Conservation (phyloP, 1,140 invertebrate genomes). For the Hycleus phaleratus region DNA sequence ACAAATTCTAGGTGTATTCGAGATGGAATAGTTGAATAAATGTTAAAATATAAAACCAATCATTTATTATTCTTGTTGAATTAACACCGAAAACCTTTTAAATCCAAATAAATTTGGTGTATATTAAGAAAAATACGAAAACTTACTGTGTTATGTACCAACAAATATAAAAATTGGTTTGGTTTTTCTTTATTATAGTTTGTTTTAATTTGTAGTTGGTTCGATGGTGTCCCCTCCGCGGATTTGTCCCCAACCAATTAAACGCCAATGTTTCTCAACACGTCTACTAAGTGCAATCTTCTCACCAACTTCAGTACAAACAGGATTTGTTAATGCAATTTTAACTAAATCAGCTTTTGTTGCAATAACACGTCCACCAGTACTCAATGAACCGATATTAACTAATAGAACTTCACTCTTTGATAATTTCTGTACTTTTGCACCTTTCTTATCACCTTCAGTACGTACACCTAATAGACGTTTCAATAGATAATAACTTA, state of each 20-base stretch:
- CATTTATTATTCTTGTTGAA: too few species aligned
- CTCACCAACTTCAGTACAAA: conserved; percentile 97
- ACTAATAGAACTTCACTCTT: conserved; percentile 90
- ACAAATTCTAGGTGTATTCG: too few species aligned
- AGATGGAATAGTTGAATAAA: too few species aligned
- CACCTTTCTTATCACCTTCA: conserved; percentile 98
- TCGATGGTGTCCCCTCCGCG: conserved; percentile 84
- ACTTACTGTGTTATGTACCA: too few species aligned
- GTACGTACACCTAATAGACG: conserved; percentile 94
- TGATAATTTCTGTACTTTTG: conserved; percentile 86
- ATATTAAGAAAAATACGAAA: too few species aligned
- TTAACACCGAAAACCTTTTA: too few species aligned
- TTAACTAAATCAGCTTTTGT: conserved; percentile 97
- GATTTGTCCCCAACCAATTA: conserved; percentile 97
- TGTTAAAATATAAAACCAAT: too few species aligned
- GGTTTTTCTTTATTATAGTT: too few species aligned
- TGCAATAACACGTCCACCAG: conserved; percentile 91
- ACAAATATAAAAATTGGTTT: background rate
- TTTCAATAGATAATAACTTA: conserved; percentile 95
- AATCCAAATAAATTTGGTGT: too few species aligned
- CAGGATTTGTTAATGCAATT: conserved; percentile 92
- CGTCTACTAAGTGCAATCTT: conserved; percentile 96
- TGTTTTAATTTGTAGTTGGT: conserved; percentile 44
- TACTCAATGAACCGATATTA: conserved; percentile 98
- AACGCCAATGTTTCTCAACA: conserved; percentile 98